Conservation (phyloP, 2,888 invertebrate genomes). For the Latrodectus hesperus region DNA sequence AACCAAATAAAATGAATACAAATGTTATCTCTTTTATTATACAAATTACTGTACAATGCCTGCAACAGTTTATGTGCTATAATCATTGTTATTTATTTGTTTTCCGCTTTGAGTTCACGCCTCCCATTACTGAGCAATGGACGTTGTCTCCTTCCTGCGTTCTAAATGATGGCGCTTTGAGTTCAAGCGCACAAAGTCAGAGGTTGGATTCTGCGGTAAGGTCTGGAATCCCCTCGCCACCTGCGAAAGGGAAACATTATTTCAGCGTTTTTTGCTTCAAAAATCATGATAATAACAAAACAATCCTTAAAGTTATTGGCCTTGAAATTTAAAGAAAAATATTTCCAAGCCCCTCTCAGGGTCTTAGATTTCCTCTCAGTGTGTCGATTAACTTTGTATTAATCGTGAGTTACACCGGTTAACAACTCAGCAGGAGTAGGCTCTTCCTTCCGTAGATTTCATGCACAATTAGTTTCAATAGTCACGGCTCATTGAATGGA, state of each 20-base stretch:
- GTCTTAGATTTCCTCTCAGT: too few species aligned
- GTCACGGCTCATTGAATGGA: too few species aligned
- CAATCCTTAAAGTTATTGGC: too few species aligned
- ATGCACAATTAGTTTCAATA: too few species aligned
- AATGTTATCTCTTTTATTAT: slow-evolving; percentile 65
- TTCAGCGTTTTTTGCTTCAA: slow-evolving; percentile 1
- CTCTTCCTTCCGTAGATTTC: too few species aligned
- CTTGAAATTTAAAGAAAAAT: too few species aligned
- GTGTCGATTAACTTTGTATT: too few species aligned
- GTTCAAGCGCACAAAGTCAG: slow-evolving; percentile 25
- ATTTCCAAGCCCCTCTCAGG: too few species aligned
- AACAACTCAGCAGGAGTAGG: too few species aligned
- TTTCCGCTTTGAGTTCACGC: slow-evolving; percentile 39
- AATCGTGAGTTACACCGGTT: too few species aligned
- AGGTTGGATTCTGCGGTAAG: slow-evolving; percentile 22
- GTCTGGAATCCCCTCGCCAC: slow-evolving; percentile 52
- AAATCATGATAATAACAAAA: background rate
- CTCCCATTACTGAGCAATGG: slow-evolving; percentile 55
- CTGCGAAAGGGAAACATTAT: slow-evolving; percentile 50
- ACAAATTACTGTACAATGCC: slow-evolving; percentile 64
- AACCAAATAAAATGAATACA: slow-evolving; percentile 54
- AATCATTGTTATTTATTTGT: slow-evolving; percentile 23
- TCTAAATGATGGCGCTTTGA: slow-evolving; percentile 44
- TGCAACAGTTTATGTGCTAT: slow-evolving; percentile 39
- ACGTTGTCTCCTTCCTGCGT: slow-evolving; percentile 42